Percentiles rank a stretch among this genome's conserved stretches.
These are phyloP conservation scores for Ophonus ardosiacus DNA, from an alignment of 2,888 invertebrate genomes.

Conservation along the genomic window DNA sequence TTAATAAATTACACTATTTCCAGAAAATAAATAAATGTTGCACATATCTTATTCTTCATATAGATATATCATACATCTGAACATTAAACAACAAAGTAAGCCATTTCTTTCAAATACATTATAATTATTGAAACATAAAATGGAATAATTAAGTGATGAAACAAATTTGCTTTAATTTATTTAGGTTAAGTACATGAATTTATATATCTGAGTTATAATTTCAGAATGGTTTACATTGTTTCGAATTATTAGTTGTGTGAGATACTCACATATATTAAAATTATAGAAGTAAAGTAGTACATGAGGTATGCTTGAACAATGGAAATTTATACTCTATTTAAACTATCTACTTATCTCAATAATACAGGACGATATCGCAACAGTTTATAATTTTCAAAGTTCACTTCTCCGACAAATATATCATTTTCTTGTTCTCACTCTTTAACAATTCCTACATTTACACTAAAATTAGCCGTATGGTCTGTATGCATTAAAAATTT, in stretches of 20 bases:
- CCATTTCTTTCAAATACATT: neutral
- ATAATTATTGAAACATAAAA: neutral
- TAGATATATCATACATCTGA: too few species aligned
- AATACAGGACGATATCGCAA: neutral
- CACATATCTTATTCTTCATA: too few species aligned
- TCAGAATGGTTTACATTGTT: neutral
- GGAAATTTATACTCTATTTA: slow-evolving; percentile 5
- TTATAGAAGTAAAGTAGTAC: neutral
- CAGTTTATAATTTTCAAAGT: slow-evolving; percentile 42
- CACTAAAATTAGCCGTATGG: slow-evolving; percentile 25
- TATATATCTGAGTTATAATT: neutral
- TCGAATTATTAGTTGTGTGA: neutral
- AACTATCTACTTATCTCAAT: neutral
- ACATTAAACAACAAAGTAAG: neutral
- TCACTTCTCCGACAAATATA: slow-evolving; percentile 7
- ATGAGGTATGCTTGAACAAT: neutral
- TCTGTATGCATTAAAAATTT: slow-evolving; percentile 36
- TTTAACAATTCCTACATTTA: slow-evolving; percentile 20
- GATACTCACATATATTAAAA: neutral
- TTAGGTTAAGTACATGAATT: neutral
- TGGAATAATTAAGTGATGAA: neutral
- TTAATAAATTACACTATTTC: too few species aligned
- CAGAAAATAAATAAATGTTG: too few species aligned
- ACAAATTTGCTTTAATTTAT: neutral
- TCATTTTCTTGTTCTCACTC: slow-evolving; percentile 34